These are phyloP conservation scores for Ceratina australensis DNA, from an alignment of 1,140 invertebrate species.

Conservation along the genomic window DNA sequence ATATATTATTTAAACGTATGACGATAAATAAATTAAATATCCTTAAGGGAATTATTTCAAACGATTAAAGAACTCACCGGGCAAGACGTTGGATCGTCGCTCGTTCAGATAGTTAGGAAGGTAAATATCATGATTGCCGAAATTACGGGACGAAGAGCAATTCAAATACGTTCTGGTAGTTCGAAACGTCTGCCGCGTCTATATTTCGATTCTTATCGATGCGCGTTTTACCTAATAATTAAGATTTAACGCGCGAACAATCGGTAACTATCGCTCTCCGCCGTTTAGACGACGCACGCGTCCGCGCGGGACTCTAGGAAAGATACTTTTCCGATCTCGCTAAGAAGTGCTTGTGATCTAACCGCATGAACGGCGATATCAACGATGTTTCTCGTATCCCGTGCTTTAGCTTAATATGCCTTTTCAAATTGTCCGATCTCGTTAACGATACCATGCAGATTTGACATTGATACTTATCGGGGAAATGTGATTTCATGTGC, in stretches of 20 bases:
- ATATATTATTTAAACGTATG: conserved; percentile 39
- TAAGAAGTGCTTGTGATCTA: conserved; percentile 77
- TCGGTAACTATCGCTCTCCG: background rate
- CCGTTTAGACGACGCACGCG: background rate
- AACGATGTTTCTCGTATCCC: conserved; percentile 74
- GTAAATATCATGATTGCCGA: background rate
- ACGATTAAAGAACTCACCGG: conserved; percentile 27
- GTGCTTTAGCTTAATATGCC: conserved; percentile 79
- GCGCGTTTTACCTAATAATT: background rate
- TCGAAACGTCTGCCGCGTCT: background rate
- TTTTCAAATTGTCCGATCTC: conserved; percentile 79
- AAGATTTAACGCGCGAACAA: background rate
- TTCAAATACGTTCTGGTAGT: background rate
- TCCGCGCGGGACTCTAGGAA: conserved; percentile 61
- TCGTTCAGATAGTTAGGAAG: background rate
- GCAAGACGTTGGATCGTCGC: background rate
- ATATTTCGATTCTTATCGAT: conserved; percentile 6
- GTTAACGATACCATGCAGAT: conserved; percentile 79
- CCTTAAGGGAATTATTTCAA: conserved; percentile 51
- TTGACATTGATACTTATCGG: conserved; percentile 78
- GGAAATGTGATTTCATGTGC: conserved; percentile 79
- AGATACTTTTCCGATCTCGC: conserved; percentile 75
- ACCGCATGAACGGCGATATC: conserved; percentile 73
- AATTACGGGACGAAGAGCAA: conserved; percentile 17
- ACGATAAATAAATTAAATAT: conserved; percentile 55